Evolutionary conservation across 2,888 invertebrate genomes (phyloP).

Genomic region (Lamellibrachia columna): DNA sequence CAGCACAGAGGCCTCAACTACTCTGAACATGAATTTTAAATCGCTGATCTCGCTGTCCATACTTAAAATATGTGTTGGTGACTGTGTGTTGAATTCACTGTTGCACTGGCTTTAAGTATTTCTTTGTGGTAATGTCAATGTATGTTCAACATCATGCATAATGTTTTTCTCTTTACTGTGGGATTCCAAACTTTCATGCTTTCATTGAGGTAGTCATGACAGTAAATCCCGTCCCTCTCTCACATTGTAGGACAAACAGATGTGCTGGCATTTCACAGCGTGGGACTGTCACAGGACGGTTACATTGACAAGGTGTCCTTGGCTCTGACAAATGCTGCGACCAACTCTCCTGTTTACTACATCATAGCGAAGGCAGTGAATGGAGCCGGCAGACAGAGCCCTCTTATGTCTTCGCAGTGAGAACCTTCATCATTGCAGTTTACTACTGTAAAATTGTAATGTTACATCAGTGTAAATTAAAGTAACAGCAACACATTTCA

Average conservation of each 20-base stretch:
- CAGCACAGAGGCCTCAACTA: no score
- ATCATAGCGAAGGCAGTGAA: conserved; percentile 26
- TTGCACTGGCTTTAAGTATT: no score
- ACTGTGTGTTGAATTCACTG: no score
- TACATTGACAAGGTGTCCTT: conserved; percentile 19
- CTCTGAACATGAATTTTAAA: no score
- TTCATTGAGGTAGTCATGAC: not conserved
- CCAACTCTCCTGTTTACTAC: conserved; percentile 25
- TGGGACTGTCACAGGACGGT: conserved; percentile 22
- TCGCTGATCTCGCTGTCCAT: no score
- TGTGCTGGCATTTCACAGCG: not conserved
- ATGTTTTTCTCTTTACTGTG: not conserved
- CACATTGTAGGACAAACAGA: not conserved
- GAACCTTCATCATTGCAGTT: not conserved
- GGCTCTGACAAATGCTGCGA: conserved; percentile 8
- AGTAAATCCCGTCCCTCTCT: not conserved
- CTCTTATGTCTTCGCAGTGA: conserved; percentile 25
- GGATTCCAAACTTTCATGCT: not conserved
- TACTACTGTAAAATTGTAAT: not conserved
- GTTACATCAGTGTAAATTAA: not conserved
- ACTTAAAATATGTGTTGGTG: no score
- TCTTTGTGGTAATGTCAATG: no score
- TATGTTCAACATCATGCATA: no score
- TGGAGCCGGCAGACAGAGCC: conserved; percentile 31
- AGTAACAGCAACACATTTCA: not conserved